Conservation (phyloP, 2,797 vertebrate species). For the Sebastes iracundus region DNA sequence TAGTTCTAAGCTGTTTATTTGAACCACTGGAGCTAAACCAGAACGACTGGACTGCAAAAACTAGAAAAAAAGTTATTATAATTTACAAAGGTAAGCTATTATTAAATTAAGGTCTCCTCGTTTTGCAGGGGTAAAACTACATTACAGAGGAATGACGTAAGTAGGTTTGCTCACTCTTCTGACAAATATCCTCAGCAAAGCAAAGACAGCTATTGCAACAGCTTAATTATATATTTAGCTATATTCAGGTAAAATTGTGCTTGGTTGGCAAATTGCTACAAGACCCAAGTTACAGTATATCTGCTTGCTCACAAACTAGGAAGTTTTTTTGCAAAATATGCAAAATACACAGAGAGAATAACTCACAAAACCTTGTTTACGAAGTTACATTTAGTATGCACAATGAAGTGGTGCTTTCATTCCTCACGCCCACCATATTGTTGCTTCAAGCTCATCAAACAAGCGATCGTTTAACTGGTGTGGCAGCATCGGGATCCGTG, state of each 20-base stretch:
- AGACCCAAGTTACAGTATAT: neutral
- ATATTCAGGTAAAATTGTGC: constrained; percentile 11
- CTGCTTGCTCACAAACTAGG: neutral
- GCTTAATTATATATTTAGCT: neutral
- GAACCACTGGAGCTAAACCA: neutral
- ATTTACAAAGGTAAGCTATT: neutral
- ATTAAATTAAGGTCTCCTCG: neutral
- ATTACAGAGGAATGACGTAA: neutral
- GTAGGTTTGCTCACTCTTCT: neutral
- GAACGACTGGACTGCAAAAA: neutral
- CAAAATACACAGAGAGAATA: neutral
- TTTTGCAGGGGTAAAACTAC: neutral
- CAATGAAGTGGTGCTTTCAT: neutral
- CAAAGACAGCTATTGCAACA: neutral
- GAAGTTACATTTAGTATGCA: neutral
- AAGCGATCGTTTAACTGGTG: neutral
- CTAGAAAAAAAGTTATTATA: neutral
- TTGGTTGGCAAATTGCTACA: neutral
- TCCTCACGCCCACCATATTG: neutral
- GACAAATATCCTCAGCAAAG: neutral
- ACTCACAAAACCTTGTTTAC: neutral
- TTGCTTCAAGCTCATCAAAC: constrained; percentile 39
- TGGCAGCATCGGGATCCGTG: neutral
- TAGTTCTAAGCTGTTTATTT: neutral
- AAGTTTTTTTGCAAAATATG: constrained; percentile 3